Base-by-base conservation (phyloP, 2,888 invertebrate genomes). In the Scaptomyza reducta region DNA sequence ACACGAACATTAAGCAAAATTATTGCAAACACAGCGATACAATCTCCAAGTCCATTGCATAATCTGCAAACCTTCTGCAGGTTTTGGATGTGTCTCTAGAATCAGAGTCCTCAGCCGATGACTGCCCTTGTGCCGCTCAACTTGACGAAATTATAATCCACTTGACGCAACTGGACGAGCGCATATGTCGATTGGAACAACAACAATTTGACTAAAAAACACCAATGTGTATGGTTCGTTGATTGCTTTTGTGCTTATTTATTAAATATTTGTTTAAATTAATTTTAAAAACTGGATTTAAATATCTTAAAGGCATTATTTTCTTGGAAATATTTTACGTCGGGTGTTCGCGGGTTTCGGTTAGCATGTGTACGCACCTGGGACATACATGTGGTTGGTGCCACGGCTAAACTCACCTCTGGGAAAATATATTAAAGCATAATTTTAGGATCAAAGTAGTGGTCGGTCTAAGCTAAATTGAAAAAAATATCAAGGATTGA, bases 11-110 rank as follows among this genome's bases (percentile, higher is more conserved):
- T 67, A 74, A 41, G 31, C 31, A 40, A 35, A 35, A 33, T 33
- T 33, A 33, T 13, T 5, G 13, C n/a, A 31, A 10, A 63, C 13
- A 61, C 40, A 29, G 47, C 38, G 53, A 63, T 59, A 25, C 29
- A 38, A 16, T 38, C 45, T 45, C 14, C 46, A 50, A 63, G 53
- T 54, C 54, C 50, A 55, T 35, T 62, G 66, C 62, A 73, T 79
- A 79, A 81, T 77, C 44, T 53, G 59, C 56, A 35, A 68, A 70
- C 84, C 63, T 83, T 74, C 69, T 80, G 44, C 85, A 87, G 84
- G 79, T 84, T 27, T 31, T 84, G 70, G 87, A 84, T 70, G 75
- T 77, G 11, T 67, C 81, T 18, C 40, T 86, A 25, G 83, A 75
- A 27, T 66, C 85, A 4, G 67, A 74, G 4, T 69, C 65, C 5